Evolutionary conservation across 2,797 vertebrate genomes (phyloP), one percentile per base, ranked within the genome.

Genomic region (Tapirus indicus): DNA sequence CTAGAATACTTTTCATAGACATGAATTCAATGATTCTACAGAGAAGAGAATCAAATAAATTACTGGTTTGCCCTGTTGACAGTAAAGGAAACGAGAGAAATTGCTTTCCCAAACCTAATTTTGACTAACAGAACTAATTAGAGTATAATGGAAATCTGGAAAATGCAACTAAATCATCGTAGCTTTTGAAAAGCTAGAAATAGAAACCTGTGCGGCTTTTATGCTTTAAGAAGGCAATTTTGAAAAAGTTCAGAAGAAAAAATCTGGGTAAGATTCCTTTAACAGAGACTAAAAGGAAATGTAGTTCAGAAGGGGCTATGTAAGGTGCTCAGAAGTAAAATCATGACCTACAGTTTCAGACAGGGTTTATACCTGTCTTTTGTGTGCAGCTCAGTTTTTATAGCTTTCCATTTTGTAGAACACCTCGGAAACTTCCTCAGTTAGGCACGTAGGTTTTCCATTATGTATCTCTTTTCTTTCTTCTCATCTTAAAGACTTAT

Each of bases 51-150:
- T 78, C n/a, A 87, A 60, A 44, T 58, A 82, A 96, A 95, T 87
- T 74, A 52, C 47, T 75, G 54, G 54, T 90, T 87, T 94, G 20
- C 41, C n/a, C 35, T 78, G 13, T 83, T 92, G 41, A 87, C 82
- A 88, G 18, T 72, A 79, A 38, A 84, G 14, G 35, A 94, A 91
- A 93, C 52, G 78, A 87, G 60, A 96, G 20, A 93, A 92, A 74
- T 74, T 72, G 16, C 35, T 62, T 89, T 95, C 87, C 69, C 52
- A 87, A 84, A 91, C 68, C 47, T 94, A n/a, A 79, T 89, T 96
- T 95, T 94, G 88, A 89, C 62, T 83, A 94, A 82, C 72, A 95
- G 69, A 78, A 68, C 52, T 94, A 74, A 85, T 66, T 83, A 89
- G 52, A 88, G 9, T 89, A 41, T 44, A 11, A 29, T 72, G 14